A percentile compares a stretch with the other conserved stretches of the same genome.
These are phyloP conservation scores for Macrotrachela quadricornifera DNA, from an alignment of 1,140 invertebrate species.

Conservation along the genomic window DNA sequence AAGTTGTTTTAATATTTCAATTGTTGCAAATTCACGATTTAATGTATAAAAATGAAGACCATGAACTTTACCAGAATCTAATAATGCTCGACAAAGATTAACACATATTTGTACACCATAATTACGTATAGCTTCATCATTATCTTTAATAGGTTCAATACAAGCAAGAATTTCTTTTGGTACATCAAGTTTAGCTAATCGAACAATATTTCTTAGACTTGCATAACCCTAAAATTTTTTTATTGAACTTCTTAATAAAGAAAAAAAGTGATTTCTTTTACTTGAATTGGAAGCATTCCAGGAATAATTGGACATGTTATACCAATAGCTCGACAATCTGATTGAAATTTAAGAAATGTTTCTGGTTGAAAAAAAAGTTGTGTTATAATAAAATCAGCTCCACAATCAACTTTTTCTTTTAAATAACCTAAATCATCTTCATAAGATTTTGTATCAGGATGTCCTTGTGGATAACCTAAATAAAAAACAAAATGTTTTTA, in stretches of 20 bases:
- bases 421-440: conserved; percentile 41
- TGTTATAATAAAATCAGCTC: conserved; percentile 54
- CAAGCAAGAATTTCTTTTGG: conserved; percentile 36
- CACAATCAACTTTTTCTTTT: conserved; percentile 49
- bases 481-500: too few species aligned
- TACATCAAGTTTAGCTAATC: conserved; percentile 39
- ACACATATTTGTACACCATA: conserved; percentile 38
- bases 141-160: conserved; percentile 37
- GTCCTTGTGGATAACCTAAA: conserved; percentile 41
- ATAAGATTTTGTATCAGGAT: conserved; percentile 42
- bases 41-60: conserved; percentile 47
- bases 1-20: conserved; percentile 36
- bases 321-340: conserved; percentile 41
- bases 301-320: conserved; percentile 50
- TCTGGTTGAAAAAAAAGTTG: conserved; percentile 47
- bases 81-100: conserved; percentile 36
- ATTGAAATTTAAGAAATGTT: conserved; percentile 41
- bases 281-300: conserved; percentile 43
- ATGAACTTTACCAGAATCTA: conserved; percentile 30
- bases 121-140: conserved; percentile 39
- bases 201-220: conserved; percentile 35
- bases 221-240: neutral
- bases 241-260: too few species aligned
- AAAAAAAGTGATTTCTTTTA: too few species aligned
- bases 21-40: conserved; percentile 40